Evolutionary conservation across 92 coral and sea anemone species (phyloP), one percentile per base, ranked within the genome.

Genomic region (Porites cylindrica): DNA sequence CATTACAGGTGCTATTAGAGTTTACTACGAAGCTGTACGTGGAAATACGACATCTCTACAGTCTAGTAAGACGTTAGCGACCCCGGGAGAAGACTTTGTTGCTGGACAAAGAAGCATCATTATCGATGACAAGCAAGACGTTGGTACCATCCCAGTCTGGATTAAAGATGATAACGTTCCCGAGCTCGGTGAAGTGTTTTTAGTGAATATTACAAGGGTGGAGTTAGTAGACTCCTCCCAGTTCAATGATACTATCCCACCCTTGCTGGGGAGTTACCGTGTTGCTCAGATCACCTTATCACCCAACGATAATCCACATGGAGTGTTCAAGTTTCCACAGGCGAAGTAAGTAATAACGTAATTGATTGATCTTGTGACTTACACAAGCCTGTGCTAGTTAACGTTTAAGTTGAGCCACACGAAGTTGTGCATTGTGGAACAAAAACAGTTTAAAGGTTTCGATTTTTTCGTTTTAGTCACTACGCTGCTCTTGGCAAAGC

Each of bases 181-280:
- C 5, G 99, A 97, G 67, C 89, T 94, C 17, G 94, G 78, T 20
- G 98, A 97, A 75, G 93, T 93, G 71, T 97, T 97, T 65, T 52
- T 97, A n/a, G 99, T 93, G 38, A 97, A 97, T 72, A 86, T 97
- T 12, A 97, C 99, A 17, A 86, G 81, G 52, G 96, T 97, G 59
- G 96, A 93, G 88, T 84, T 97, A 71, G 75, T 95, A 71, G 87
- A 68, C 54, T 7, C 93, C 13, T 80, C 90, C 1, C 85, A 88
- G 26, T 82, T 84, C 59, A 84, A 84, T 16, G 89, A 93, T 77
- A 92, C 85, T 43, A 79, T 79, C 23, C 94, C 86, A 14, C 98
- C 98, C 32, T 86, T 88, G 38, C 91, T 95, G 70, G 98, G 98
- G 7, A 64, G 72, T 65, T 59, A 93, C 67, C 79, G 69, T 24